Evolutionary conservation across 2,888 invertebrate species (phyloP), one percentile per base, ranked within the genome.

Genomic region (Sminthurides aquaticus): DNA sequence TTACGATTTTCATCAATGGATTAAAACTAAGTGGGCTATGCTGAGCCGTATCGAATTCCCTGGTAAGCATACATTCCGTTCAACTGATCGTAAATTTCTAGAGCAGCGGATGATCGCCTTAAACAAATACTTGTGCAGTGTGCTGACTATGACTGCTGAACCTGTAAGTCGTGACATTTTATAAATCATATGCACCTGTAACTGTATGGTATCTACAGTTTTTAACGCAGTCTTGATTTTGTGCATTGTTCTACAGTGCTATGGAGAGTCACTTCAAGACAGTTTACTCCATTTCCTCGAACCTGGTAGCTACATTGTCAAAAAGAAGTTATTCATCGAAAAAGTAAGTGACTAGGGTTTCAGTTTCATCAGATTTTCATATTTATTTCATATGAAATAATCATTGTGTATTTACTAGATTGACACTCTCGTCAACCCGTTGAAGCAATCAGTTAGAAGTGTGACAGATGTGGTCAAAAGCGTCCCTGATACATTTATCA

Each of bases 61-160:
- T 0, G 91, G 88, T 0, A 97, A 96, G 79, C 93, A 93, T 78
- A 89, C 94, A 57, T 91, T 96, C 78, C 92, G 94, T 77, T 96
- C 95, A 77, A 90, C 92, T 78, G 92, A 92, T 65, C 81, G 89
- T 11, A 80, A 85, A 1, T 88, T 96, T 26, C 80, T 96, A 62
- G 95, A 96, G 78, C 87, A 86, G 75, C 82, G 96, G 22, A 91
- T 91, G 83, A 77, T 78, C 67, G 81, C 80, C 25, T 77, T 76
- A 25, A 91, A 94, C 76, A 84, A 82, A 67, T 96, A 94, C 79
- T 81, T 96, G 71, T 84, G 86, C 76, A 85, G 85, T 61, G 77
- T 93, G 60, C 83, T 87, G 58, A 83, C 84, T 69, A 68, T 70
- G 65, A 70, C 70, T n/a, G 57, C 61, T 8, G 70, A 70, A 24